Percentiles rank a stretch among this genome's conserved stretches.
These are phyloP conservation scores for Acridotheres tristis DNA, from an alignment of 2,797 vertebrate genomes.

Conservation along the genomic window DNA sequence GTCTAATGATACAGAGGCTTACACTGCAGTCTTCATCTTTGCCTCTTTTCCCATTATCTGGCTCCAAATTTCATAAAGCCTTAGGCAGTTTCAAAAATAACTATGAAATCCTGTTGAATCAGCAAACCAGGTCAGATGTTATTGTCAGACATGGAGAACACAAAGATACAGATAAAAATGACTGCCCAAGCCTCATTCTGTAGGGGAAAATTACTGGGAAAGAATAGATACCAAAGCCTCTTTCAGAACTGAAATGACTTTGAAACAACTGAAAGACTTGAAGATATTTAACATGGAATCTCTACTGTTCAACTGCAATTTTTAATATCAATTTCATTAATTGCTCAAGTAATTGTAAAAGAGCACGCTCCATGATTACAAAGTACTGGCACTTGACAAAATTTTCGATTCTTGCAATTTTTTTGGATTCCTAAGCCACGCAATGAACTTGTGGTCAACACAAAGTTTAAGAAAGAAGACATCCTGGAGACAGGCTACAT, in stretches of 20 bases:
- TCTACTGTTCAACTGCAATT: background rate
- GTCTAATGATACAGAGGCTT: background rate
- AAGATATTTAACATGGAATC: background rate
- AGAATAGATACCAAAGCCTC: background rate
- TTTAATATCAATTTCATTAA: background rate
- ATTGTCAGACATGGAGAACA: background rate
- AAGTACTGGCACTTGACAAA: background rate
- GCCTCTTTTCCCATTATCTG: background rate
- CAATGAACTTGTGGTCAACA: background rate
- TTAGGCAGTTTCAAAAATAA: background rate
- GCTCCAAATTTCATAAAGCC: background rate
- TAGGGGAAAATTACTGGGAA: background rate
- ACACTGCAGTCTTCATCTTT: background rate
- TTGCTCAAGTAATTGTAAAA: background rate
- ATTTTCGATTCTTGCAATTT: background rate
- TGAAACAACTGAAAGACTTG: background rate
- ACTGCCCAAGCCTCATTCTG: background rate
- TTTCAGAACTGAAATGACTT: background rate
- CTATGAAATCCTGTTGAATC: background rate
- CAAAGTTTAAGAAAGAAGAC: background rate
- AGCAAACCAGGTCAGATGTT: background rate
- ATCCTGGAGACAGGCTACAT: background rate
- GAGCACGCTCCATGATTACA: background rate
- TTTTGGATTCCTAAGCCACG: background rate
- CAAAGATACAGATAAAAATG: background rate